These are phyloP conservation scores for Automeris io DNA, from an alignment of 2,888 invertebrate genomes.

Conservation along the genomic window DNA sequence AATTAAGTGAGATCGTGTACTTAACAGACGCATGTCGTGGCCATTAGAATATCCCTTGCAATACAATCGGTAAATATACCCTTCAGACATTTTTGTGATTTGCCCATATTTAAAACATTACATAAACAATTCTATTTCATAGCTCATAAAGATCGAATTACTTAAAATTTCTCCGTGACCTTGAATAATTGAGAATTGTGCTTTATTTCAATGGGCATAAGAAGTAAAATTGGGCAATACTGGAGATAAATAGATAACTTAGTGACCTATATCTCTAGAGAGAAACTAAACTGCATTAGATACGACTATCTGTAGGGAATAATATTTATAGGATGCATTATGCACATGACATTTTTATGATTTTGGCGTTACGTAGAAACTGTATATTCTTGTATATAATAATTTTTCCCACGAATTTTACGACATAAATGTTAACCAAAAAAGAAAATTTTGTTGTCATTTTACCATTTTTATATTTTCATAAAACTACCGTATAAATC, in stretches of 20 bases:
- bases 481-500: too few species aligned
- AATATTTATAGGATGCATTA: slow-evolving; percentile 74
- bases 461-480: too few species aligned
- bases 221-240: slow-evolving; percentile 2
- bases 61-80: slow-evolving; percentile 53
- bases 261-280: slow-evolving; percentile 73
- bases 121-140: slow-evolving; percentile 11
- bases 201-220: slow-evolving; percentile 23
- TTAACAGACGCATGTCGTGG: slow-evolving; percentile 52
- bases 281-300: slow-evolving; percentile 61
- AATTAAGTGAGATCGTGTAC: slow-evolving; percentile 59
- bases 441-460: too few species aligned
- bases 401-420: too few species aligned
- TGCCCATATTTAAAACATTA: slow-evolving; percentile 12
- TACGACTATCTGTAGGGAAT: slow-evolving; percentile 53
- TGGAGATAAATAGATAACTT: slow-evolving; percentile 37
- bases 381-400: slow-evolving; percentile 40
- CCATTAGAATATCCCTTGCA: slow-evolving; percentile 60
- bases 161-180: neutral
- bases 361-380: slow-evolving; percentile 61
- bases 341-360: slow-evolving; percentile 75
- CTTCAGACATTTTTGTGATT: slow-evolving; percentile 14
- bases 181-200: slow-evolving; percentile 22
- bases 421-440: too few species aligned
- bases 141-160: too few species aligned